phyloP scores from a whole-genome alignment of 2,888 invertebrate genomes.

The Coecobrya sp. region DNA sequence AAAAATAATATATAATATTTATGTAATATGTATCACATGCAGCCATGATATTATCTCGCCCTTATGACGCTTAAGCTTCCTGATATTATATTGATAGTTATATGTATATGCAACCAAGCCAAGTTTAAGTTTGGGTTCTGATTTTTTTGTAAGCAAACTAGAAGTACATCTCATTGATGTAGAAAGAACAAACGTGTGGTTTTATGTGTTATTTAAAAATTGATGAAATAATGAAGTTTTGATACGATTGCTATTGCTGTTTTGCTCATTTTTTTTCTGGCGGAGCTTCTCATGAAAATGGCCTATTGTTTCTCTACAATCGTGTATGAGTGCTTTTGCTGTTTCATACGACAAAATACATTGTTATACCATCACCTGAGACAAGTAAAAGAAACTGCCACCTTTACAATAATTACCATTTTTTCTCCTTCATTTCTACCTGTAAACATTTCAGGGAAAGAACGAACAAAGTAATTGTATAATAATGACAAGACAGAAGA shows the following conservation, averaged over 20 bases:
- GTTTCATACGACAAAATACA: constrained; percentile 33
- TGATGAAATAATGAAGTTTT: constrained; percentile 50
- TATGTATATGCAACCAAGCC: constrained; percentile 9
- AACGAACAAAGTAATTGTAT: constrained; percentile 1
- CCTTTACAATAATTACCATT: neutral
- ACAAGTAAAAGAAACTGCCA: neutral
- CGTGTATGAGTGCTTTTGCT: constrained; percentile 21
- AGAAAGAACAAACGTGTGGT: neutral
- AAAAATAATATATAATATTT: constrained; percentile 30
- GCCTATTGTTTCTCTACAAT: constrained; percentile 71
- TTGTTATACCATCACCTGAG: neutral
- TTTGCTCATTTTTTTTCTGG: constrained; percentile 39
- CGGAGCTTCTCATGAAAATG: constrained; percentile 51
- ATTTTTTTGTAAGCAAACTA: constrained; percentile 9
- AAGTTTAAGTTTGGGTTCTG: neutral
- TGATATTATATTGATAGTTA: neutral
- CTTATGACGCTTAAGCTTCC: neutral
- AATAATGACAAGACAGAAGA: neutral
- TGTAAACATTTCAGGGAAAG: neutral
- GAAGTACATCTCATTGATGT: neutral
- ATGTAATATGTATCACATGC: constrained; percentile 11
- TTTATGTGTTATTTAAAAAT: constrained; percentile 5
- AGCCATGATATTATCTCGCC: neutral
- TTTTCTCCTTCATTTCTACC: neutral
- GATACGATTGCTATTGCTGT: constrained; percentile 34